Base-by-base conservation (phyloP, 1,140 invertebrate genomes). In the Holotrichia oblita region DNA sequence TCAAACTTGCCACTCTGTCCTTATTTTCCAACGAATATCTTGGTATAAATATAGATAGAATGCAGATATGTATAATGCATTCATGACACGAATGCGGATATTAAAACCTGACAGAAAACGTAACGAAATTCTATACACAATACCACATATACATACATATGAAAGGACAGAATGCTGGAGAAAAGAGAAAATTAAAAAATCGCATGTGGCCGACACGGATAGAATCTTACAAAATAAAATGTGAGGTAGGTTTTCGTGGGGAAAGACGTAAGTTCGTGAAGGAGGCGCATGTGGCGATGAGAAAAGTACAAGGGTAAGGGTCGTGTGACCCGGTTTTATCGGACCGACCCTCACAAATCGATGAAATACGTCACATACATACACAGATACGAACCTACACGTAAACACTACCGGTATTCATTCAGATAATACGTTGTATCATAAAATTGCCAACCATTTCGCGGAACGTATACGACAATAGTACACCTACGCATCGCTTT, bases 181-280 rank as follows among this genome's bases (percentile, higher is more conserved):
- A 64, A 64, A 64, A 64, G 22, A 20, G 17, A 64, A 27, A 64
- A 64, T 0, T 64, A 22, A 7, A 64, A 64, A 22, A 64, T 20
- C 61, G n/a, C 55, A 61, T 61, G n/a, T 20, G 24, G 61, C 17
- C 22, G 14, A 17, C 17, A 22, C 61, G 61, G 61, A 64, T 64
- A 61, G 61, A 14, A 64, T 64, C 61, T 64, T 64, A 64, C 61
- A 64, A 64, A 64, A 64, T 64, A 64, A 64, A 64, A 64, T 64
- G 61, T 64, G 61, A 64, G 61, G 61, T 64, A 64, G 61, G 61
- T 64, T 64, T 64, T 64, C 61, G 3, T 64, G 61, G 17, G n/a
- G 9, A n/a, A 20, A 0, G 20, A 27, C 61, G 24, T 22, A 64
- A 64, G 4, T 64, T 64, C 61, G 61, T 27, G 3, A 20, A 64